These are phyloP conservation scores for Donacobius atricapilla DNA, from an alignment of 2,113 vertebrate genomes.

Conservation along the genomic window DNA sequence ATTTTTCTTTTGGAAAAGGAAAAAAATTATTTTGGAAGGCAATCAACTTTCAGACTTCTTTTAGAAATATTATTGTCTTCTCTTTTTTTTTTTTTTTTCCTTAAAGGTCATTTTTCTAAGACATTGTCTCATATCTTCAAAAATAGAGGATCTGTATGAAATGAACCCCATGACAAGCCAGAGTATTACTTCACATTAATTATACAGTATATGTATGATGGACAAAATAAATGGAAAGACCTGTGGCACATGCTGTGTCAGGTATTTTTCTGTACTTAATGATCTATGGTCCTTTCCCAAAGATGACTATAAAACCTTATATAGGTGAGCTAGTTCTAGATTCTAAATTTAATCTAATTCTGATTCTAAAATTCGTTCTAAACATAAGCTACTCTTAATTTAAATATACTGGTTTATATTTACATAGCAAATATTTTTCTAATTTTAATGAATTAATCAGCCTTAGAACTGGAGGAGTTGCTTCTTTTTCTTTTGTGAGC, in stretches of 20 bases:
- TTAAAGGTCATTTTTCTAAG: neutral
- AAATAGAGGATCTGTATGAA: neutral
- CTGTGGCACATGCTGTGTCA: neutral
- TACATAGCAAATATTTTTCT: neutral
- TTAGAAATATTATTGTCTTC: neutral
- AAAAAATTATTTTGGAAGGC: neutral
- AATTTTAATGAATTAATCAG: neutral
- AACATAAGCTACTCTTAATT: neutral
- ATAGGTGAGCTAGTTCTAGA: neutral
- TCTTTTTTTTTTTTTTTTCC: neutral
- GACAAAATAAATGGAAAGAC: neutral
- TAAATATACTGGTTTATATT: neutral
- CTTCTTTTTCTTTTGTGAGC: neutral
- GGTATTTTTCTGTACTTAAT: neutral
- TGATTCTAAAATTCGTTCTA: neutral
- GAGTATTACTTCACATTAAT: neutral
- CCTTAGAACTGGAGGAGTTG: neutral
- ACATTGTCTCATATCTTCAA: neutral
- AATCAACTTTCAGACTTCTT: neutral
- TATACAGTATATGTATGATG: neutral
- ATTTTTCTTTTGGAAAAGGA: neutral
- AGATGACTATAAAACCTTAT: neutral
- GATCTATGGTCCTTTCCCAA: neutral
- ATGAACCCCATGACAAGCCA: neutral
- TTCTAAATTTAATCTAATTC: neutral